Percentiles rank a stretch among this genome's conserved stretches.
Conservation (phyloP, 2,113 vertebrate genomes). For the Bubalus kerabau region DNA sequence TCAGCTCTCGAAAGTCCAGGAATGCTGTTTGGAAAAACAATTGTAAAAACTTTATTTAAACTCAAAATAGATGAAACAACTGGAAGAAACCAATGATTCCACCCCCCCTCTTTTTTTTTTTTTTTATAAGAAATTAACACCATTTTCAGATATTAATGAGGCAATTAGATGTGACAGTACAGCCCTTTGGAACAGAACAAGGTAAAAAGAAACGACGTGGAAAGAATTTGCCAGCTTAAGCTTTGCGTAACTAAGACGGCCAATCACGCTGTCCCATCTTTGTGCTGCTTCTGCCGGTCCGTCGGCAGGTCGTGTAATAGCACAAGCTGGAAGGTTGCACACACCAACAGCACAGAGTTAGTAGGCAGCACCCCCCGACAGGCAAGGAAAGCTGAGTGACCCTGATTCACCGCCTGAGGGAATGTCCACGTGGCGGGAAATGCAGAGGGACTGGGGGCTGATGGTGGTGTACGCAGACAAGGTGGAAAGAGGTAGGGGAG, state of each 20-base stretch:
- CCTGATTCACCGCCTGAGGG: slow-evolving; percentile 84
- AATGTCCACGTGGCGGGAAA: slow-evolving; percentile 88
- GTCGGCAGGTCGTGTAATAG: slow-evolving; percentile 86
- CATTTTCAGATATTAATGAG: background rate
- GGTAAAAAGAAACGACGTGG: slow-evolving; percentile 85
- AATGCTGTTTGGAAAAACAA: background rate
- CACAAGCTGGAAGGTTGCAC: slow-evolving; percentile 78
- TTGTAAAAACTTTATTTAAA: background rate
- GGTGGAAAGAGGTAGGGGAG: slow-evolving; percentile 42
- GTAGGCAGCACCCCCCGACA: slow-evolving; percentile 88
- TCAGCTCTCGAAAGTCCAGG: background rate
- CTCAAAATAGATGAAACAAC: background rate
- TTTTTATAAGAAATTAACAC: background rate
- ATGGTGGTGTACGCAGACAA: background rate
- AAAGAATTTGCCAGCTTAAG: slow-evolving; percentile 85
- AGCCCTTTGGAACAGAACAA: background rate
- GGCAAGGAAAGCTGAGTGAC: slow-evolving; percentile 86
- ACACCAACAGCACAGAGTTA: slow-evolving; percentile 86
- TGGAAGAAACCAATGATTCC: background rate
- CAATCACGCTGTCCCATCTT: slow-evolving; percentile 77
- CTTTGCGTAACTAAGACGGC: slow-evolving; percentile 76
- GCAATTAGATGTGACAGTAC: background rate
- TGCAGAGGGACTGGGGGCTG: slow-evolving; percentile 67
- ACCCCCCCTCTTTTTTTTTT: background rate
- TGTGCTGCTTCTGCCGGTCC: slow-evolving; percentile 84